Percentiles rank a stretch among this genome's conserved stretches.
Evolutionary conservation across 2,888 invertebrate species (phyloP).

Genomic region (Noctuana brunneofusca): DNA sequence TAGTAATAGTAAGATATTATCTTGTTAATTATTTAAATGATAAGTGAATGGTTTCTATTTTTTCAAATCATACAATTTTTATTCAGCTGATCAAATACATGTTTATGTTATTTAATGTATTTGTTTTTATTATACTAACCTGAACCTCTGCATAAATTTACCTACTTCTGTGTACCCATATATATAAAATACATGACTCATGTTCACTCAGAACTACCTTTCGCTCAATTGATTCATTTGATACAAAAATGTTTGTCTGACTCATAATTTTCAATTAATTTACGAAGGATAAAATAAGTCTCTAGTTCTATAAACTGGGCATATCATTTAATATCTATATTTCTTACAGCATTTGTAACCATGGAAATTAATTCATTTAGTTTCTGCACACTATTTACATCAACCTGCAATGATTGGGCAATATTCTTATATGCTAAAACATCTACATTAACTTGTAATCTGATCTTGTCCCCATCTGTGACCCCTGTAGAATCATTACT

Average conservation of each 20-base stretch:
- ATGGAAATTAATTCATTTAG: slow-evolving; percentile 83
- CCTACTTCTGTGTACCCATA: background rate
- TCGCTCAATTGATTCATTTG: background rate
- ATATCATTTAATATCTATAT: slow-evolving; percentile 82
- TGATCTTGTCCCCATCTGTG: slow-evolving; percentile 96
- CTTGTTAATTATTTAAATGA: slow-evolving; percentile 79
- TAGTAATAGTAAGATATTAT: slow-evolving; percentile 82
- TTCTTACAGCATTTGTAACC: slow-evolving; percentile 84
- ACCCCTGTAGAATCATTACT: slow-evolving; percentile 82
- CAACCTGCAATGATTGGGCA: slow-evolving; percentile 80
- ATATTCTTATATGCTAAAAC: slow-evolving; percentile 88
- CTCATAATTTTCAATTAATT: background rate
- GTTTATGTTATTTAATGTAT: slow-evolving; percentile 73
- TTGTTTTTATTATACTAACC: slow-evolving; percentile 41
- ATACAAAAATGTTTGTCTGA: slow-evolving; percentile 43
- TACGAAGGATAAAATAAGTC: slow-evolving; percentile 19
- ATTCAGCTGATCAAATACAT: slow-evolving; percentile 82
- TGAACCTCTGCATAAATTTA: background rate
- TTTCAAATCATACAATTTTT: slow-evolving; percentile 82
- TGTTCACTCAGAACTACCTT: background rate
- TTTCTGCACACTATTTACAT: slow-evolving; percentile 82
- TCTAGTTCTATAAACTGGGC: slow-evolving; percentile 56
- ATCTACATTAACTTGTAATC: slow-evolving; percentile 94
- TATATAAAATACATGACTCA: slow-evolving; percentile 1
- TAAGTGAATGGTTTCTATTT: slow-evolving; percentile 83